Evolutionary conservation across 2,888 invertebrate genomes (phyloP), one percentile per base, ranked within the genome.

Genomic region (Caenorhabditis virilis): DNA sequence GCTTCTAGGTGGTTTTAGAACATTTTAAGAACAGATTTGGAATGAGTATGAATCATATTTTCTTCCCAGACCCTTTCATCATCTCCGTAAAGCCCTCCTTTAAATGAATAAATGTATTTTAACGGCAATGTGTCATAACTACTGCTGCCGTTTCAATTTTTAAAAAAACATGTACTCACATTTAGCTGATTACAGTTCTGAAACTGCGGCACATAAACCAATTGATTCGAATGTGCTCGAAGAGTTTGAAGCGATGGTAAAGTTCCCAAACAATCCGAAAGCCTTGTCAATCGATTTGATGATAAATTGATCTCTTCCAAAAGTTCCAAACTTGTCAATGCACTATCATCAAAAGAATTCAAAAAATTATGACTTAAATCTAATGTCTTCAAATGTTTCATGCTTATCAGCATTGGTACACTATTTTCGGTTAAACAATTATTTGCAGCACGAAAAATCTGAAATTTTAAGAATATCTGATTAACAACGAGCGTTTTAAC

Each of bases 331-430:
- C 60, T 53, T 41, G 56, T 52, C 35, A 75, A 47, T 13, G 71
- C 71, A 48, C 75, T 83, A 69, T 85, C 85, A 57, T 82, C 81
- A 30, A 86, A 79, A 39, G 83, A 83, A 47, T 83, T 77, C 15
- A 86, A 72, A 30, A 80, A 80, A 65, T 86, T 86, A 61, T 84
- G 81, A 11, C 85, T 84, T 20, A 86, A 53, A 68, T 86, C 85
- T 3, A 86, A 78, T 2, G 84, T 64, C 41, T 61, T 63, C 18
- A 72, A 27, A 6, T 66, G 62, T 35, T 72, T 66, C 85, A 72
- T 60, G 22, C 49, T 52, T 53, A 83, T 78, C 22, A 85, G 72
- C 27, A 81, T 78, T 6, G 76, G 74, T 15, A 85, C 68, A 26
- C 78, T 79, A 20, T 72, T 72, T 76, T 85, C 84, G 25, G 80